These are phyloP conservation scores for Timema podura DNA, from an alignment of 2,888 invertebrate species.

Conservation along the genomic window DNA sequence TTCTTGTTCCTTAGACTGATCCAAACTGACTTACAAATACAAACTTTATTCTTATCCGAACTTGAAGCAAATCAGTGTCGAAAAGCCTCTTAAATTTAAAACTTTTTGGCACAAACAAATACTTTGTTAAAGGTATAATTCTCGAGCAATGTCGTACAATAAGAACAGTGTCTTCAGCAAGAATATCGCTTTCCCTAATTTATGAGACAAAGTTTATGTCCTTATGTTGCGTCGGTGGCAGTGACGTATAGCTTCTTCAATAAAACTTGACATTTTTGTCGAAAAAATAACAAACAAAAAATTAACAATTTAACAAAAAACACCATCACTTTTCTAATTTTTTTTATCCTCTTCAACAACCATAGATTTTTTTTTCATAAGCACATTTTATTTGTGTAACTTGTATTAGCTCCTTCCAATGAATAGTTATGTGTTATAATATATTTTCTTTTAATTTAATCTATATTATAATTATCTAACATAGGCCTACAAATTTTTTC, in stretches of 20 bases:
- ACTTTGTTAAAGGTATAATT: no score
- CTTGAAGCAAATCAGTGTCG: no score
- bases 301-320: conserved; percentile 12
- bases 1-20: no score
- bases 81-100: no score
- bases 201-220: background rate
- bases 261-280: conserved; percentile 17
- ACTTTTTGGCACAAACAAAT: no score
- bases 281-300: conserved; percentile 17
- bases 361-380: conserved; percentile 14
- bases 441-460: conserved; percentile 19
- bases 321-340: conserved; percentile 17
- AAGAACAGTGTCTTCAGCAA: no score
- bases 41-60: no score
- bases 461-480: conserved; percentile 29
- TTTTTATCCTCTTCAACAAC: conserved; percentile 13
- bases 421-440: conserved; percentile 16
- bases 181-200: no score
- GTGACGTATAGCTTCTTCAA: conserved; percentile 28
- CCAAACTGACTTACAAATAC: no score
- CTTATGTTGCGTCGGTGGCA: conserved; percentile 27
- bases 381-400: background rate
- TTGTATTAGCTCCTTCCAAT: conserved; percentile 14
- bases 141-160: no score
- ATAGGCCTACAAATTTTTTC: conserved; percentile 28